A percentile compares a stretch with the other conserved stretches of the same genome.
These are phyloP conservation scores for Lasioglossum malachurum DNA, from an alignment of 2,888 invertebrate species.

Conservation along the genomic window DNA sequence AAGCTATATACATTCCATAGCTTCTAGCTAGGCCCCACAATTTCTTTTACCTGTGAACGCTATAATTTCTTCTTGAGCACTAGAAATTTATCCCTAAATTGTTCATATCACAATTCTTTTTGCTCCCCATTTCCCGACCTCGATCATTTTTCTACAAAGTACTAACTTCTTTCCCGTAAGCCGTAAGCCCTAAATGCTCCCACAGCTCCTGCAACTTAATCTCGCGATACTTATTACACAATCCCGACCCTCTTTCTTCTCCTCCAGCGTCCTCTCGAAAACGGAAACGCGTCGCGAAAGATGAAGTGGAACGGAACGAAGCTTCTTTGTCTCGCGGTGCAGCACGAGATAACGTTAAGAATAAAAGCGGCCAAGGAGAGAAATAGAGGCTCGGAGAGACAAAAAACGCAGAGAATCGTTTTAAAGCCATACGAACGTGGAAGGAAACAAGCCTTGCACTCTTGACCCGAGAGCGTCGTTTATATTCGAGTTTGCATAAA, in stretches of 20 bases:
- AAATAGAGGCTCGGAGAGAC: not conserved
- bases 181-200: not conserved
- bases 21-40: too few species aligned
- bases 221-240: not conserved
- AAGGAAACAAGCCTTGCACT: conserved; percentile 19
- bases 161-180: not conserved
- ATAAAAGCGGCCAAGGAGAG: conserved; percentile 1
- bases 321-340: not conserved
- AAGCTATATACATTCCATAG: too few species aligned
- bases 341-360: not conserved
- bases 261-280: not conserved
- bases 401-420: not conserved
- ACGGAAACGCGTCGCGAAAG: not conserved
- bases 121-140: not conserved
- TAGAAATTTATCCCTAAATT: too few species aligned
- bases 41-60: too few species aligned
- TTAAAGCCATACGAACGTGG: not conserved
- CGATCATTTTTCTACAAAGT: not conserved
- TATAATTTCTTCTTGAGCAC: too few species aligned
- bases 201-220: not conserved
- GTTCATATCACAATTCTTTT: too few species aligned
- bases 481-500: conserved; percentile 31
- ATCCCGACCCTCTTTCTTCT: not conserved
- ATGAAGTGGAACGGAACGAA: not conserved
- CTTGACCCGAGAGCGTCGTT: conserved; percentile 36